A percentile compares a stretch with the other conserved stretches of the same genome.
These are phyloP conservation scores for Escarpia spicata DNA, from an alignment of 2,888 invertebrate genomes.

Conservation along the genomic window DNA sequence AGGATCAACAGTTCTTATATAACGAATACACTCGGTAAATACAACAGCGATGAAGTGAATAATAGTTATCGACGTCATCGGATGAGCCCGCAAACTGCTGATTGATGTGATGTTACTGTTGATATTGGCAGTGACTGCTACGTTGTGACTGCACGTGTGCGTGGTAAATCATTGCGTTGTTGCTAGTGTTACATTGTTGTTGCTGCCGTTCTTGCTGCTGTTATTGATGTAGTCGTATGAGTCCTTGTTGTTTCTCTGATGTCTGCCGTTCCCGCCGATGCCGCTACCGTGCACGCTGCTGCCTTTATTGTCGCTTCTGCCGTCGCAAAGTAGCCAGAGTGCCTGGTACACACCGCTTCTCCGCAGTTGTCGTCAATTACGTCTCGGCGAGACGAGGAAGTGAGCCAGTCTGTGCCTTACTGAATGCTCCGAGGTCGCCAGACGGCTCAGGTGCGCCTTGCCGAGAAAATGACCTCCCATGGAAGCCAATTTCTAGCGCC, in stretches of 20 bases:
- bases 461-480: neutral
- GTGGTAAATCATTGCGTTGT: neutral
- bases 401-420: neutral
- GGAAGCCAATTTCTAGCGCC: conserved; percentile 2
- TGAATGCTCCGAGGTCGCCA: neutral
- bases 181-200: neutral
- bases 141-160: neutral
- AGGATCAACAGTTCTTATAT: too few species aligned
- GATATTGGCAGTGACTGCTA: neutral
- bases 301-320: too few species aligned
- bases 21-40: too few species aligned
- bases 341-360: neutral
- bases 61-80: too few species aligned
- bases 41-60: too few species aligned
- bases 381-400: neutral
- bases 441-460: neutral
- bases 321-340: neutral
- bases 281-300: too few species aligned
- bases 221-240: too few species aligned
- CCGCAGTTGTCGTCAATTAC: neutral
- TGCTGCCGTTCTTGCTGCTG: too few species aligned
- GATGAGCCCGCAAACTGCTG: too few species aligned
- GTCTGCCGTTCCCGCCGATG: too few species aligned
- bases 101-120: neutral
- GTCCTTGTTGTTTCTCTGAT: too few species aligned